Evolutionary conservation across 2,888 invertebrate species (phyloP).

Genomic region (Euplexia lucipara): DNA sequence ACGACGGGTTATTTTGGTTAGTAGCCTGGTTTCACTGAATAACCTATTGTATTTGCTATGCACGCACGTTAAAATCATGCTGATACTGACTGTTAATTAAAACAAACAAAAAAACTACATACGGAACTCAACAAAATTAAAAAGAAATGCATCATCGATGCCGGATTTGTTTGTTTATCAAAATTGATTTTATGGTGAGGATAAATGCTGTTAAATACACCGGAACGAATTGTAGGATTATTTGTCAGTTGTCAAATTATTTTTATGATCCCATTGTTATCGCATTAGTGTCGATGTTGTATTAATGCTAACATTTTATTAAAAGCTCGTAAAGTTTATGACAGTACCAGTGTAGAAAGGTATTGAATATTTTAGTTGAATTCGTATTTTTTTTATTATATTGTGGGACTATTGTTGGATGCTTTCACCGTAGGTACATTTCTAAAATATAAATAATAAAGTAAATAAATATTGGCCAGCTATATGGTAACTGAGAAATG

Average conservation of each 20-base stretch:
- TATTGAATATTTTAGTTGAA: background rate
- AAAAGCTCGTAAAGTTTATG: slow-evolving; percentile 40
- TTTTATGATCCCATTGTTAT: slow-evolving; percentile 30
- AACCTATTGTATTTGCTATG: too few species aligned
- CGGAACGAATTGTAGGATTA: slow-evolving; percentile 30
- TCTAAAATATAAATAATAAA: too few species aligned
- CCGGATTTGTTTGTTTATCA: slow-evolving; percentile 63
- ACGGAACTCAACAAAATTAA: slow-evolving; percentile 46
- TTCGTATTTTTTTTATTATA: background rate
- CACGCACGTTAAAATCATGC: too few species aligned
- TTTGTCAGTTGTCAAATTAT: slow-evolving; percentile 36
- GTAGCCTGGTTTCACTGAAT: too few species aligned
- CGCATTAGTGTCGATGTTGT: slow-evolving; percentile 37
- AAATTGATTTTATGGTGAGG: slow-evolving; percentile 65
- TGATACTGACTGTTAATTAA: too few species aligned
- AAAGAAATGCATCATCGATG: background rate
- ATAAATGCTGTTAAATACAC: slow-evolving; percentile 28
- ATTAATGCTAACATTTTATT: slow-evolving; percentile 39
- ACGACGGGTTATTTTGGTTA: too few species aligned
- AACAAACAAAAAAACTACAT: background rate
- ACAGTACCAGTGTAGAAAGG: slow-evolving; percentile 1
- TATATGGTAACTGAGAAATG: too few species aligned
- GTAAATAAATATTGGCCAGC: too few species aligned
- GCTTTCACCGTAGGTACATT: background rate
- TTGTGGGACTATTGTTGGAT: background rate